These are phyloP conservation scores for Ctenopoma kingsleyae DNA, from an alignment of 2,797 vertebrate genomes.

Conservation along the genomic window DNA sequence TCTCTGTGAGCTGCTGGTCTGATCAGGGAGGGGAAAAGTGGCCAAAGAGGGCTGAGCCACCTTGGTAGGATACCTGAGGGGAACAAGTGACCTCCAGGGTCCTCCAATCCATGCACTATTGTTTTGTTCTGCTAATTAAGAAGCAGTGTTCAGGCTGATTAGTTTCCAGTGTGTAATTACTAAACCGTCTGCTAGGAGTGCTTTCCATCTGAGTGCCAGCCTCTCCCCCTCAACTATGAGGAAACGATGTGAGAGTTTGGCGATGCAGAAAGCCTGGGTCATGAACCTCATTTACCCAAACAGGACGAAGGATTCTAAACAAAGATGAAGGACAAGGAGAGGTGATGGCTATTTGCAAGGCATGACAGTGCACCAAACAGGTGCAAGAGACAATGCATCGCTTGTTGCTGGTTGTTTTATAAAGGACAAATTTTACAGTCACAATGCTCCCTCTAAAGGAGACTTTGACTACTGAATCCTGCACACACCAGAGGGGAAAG, in stretches of 20 bases:
- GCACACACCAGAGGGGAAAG: slow-evolving; percentile 7
- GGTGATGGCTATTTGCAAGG: slow-evolving; percentile 18
- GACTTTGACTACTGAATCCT: slow-evolving; percentile 37
- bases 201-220: slow-evolving; percentile 77
- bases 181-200: slow-evolving; percentile 82
- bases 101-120: slow-evolving; percentile 81
- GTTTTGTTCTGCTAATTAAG: slow-evolving; percentile 88
- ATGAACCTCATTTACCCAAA: slow-evolving; percentile 73
- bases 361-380: slow-evolving; percentile 40
- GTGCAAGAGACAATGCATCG: slow-evolving; percentile 25
- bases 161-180: slow-evolving; percentile 88
- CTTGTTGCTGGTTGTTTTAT: slow-evolving; percentile 30
- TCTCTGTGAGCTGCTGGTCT: slow-evolving; percentile 35
- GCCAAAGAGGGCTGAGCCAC: slow-evolving; percentile 47
- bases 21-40: slow-evolving; percentile 31
- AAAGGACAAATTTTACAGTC: slow-evolving; percentile 42
- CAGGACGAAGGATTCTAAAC: slow-evolving; percentile 65
- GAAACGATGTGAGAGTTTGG: slow-evolving; percentile 63
- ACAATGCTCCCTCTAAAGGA: slow-evolving; percentile 72
- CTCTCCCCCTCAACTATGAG: slow-evolving; percentile 68
- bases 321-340: slow-evolving; percentile 66
- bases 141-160: slow-evolving; percentile 86
- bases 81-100: slow-evolving; percentile 73
- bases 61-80: slow-evolving; percentile 68
- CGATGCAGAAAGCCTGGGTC: slow-evolving; percentile 75